Evolutionary conservation across 1,140 invertebrate genomes (phyloP), one percentile per base, ranked within the genome.

Genomic region (Orchesella cincta): DNA sequence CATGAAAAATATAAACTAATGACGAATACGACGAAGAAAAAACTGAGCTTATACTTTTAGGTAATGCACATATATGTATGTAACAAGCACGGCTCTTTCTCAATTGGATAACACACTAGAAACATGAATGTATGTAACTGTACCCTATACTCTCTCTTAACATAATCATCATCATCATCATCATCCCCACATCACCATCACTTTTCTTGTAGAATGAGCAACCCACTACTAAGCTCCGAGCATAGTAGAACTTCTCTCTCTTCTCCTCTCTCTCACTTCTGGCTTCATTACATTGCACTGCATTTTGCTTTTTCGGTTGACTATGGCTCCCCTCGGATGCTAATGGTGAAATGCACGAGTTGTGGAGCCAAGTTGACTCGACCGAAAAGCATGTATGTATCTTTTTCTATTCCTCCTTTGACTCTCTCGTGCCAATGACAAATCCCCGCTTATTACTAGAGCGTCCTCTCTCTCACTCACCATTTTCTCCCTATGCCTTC

Each of bases 401-500:
- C 5, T 18, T 18, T 46, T 18, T 46, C 5, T 18, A 46, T 46
- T 46, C 39, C 18, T 46, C 62, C 62, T 23, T 33, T 67, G 8
- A 1, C 31, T 33, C 62, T 33, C 8, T 67, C 62, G 29, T 67
- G 62, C 62, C 62, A 67, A 67, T 67, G 23, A 67, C 62, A 67
- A 67, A 67, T 67, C 29, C 62, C 62, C 62, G 62, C 29, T 67
- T 67, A 23, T 67, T 67, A 67, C 62, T 29, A 23, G 8, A n/a
- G 23, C 52, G 23, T 14, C 23, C 12, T 57, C 52, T 57, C 23
- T 26, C 23, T 57, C 52, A 8, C 23, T 23, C 52, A 14, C 12
- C 23, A 57, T 57, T 23, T 57, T 57, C 23, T 26, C 23, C 52
- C 20, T 8, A 46, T 12, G n/a, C n/a, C 39, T 46, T 20, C 8